Evolutionary conservation across 2,113 vertebrate genomes (phyloP).

Genomic region (Canis aureus): DNA sequence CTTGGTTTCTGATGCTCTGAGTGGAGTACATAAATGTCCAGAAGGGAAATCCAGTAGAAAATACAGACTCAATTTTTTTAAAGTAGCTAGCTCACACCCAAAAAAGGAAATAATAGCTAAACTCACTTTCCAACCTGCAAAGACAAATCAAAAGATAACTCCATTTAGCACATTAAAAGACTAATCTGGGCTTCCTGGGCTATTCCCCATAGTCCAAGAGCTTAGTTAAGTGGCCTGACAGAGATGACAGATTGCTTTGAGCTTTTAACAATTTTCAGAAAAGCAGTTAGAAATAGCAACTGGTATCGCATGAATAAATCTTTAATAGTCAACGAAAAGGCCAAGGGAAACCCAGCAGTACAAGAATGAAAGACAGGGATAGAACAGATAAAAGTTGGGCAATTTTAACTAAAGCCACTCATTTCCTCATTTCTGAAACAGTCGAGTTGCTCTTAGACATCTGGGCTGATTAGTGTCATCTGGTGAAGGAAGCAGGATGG

Average conservation of each 20-base stretch:
- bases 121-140: slow-evolving; percentile 6
- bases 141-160: neutral
- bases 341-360: neutral
- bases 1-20: neutral
- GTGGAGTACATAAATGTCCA: neutral
- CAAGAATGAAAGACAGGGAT: neutral
- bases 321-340: slow-evolving; percentile 18
- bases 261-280: slow-evolving; percentile 59
- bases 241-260: neutral
- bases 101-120: neutral
- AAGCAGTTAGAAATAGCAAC: slow-evolving; percentile 20
- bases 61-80: neutral
- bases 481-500: neutral
- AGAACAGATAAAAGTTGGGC: neutral
- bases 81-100: neutral
- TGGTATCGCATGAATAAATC: neutral
- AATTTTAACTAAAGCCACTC: neutral
- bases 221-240: neutral
- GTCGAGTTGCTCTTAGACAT: neutral
- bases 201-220: neutral
- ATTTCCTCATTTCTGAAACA: neutral
- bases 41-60: neutral
- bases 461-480: neutral
- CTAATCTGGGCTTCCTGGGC: neutral
- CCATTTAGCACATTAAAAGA: neutral